A percentile compares a stretch with the other conserved stretches of the same genome.
phyloP scores from a whole-genome alignment of 2,797 vertebrate species.

The Thaleichthys pacificus region DNA sequence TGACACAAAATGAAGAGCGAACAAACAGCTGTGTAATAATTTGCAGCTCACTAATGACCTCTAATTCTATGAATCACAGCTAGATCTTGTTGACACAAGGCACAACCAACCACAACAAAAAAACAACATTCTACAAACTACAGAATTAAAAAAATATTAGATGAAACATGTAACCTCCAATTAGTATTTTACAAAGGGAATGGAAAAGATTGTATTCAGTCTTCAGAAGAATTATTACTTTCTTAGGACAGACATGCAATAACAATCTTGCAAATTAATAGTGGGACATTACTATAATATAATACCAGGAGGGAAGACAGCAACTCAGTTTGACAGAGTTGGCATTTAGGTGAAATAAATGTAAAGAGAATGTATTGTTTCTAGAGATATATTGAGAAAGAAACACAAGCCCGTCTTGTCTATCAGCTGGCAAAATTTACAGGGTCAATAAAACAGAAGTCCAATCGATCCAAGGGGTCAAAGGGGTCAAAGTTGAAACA shows the following conservation, averaged over 20 bases:
- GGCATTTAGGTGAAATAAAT: conserved; percentile 28
- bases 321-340: conserved; percentile 43
- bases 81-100: conserved; percentile 19
- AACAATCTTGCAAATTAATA: conserved; percentile 43
- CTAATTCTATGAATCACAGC: not conserved
- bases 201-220: conserved; percentile 22
- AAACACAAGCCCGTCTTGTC: not conserved
- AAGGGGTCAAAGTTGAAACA: conserved; percentile 5
- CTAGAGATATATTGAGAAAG: conserved; percentile 3
- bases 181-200: conserved; percentile 43
- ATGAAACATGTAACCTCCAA: conserved; percentile 38
- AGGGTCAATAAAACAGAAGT: too few relatives aligned
- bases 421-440: too few relatives aligned
- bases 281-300: conserved; percentile 44
- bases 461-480: too few relatives aligned
- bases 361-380: conserved; percentile 34
- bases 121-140: conserved; percentile 35
- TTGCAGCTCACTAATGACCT: not conserved
- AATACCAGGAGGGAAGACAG: conserved; percentile 29
- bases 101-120: conserved; percentile 23
- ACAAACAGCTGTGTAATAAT: not conserved
- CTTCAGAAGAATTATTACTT: conserved; percentile 36
- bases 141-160: conserved; percentile 52
- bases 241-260: conserved; percentile 21
- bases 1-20: not conserved